These are phyloP conservation scores for Isichthys henryi DNA, from an alignment of 2,113 vertebrate species.

Conservation along the genomic window DNA sequence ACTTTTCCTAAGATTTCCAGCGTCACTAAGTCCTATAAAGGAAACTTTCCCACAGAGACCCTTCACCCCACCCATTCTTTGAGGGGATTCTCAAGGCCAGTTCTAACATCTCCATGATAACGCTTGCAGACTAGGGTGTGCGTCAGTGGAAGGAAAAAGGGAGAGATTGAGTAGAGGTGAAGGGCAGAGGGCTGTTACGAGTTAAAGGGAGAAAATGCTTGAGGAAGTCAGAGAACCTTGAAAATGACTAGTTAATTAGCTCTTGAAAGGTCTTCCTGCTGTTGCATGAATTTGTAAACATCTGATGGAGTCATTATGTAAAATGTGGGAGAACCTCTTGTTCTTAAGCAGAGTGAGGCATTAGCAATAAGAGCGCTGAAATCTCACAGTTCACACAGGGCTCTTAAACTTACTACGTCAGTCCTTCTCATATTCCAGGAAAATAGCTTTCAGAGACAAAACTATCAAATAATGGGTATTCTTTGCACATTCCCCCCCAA, in stretches of 20 bases:
- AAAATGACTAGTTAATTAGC: conserved; percentile 20
- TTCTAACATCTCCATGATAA: conserved; percentile 59
- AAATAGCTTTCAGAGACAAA: neutral
- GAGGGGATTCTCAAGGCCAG: conserved; percentile 49
- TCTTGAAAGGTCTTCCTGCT: neutral
- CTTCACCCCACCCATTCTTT: conserved; percentile 50
- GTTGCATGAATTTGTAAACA: neutral
- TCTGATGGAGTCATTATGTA: neutral
- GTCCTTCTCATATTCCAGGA: neutral
- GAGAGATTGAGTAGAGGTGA: neutral
- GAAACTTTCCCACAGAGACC: conserved; percentile 59
- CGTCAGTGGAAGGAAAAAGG: conserved; percentile 26
- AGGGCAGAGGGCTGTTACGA: conserved; percentile 17
- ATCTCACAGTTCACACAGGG: neutral
- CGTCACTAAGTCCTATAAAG: conserved; percentile 61
- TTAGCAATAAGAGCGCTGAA: neutral
- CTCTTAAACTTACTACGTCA: neutral
- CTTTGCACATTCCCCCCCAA: neutral
- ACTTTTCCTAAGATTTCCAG: conserved; percentile 60
- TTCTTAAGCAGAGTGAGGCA: neutral
- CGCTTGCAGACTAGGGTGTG: conserved; percentile 43
- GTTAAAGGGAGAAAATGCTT: conserved; percentile 24
- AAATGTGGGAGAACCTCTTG: neutral
- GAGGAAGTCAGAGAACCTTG: conserved; percentile 22
- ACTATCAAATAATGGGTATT: neutral